Conservation (phyloP, 1,140 invertebrate species). For the Drosophila auraria region DNA sequence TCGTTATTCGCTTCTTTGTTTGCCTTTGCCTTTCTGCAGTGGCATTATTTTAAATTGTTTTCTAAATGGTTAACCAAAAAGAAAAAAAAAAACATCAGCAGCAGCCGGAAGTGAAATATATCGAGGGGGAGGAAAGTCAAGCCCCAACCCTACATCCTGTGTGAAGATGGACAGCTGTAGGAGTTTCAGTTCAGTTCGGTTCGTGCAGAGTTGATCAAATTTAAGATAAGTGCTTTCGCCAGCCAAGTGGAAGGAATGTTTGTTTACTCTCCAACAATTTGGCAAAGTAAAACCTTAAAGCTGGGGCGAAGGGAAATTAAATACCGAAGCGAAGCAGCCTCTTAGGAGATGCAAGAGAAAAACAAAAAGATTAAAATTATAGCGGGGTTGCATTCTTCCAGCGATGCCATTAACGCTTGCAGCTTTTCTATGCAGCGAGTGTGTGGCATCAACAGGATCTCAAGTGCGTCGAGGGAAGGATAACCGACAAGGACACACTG, state of each 20-base stretch:
- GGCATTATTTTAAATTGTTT: constrained; percentile 70
- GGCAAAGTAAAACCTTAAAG: constrained; percentile 36
- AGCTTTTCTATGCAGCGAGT: constrained; percentile 8
- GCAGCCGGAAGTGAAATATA: constrained; percentile 21
- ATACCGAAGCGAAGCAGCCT: neutral
- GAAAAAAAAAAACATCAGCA: constrained; percentile 3
- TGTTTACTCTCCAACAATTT: constrained; percentile 12
- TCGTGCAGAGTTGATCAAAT: constrained; percentile 34
- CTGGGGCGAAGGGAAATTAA: constrained; percentile 21
- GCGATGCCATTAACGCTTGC: constrained; percentile 31
- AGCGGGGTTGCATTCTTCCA: constrained; percentile 3
- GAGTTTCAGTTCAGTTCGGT: neutral
- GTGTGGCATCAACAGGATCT: constrained; percentile 31
- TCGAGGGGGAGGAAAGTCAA: constrained; percentile 8
- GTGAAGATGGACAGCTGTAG: constrained; percentile 55
- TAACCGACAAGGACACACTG: constrained; percentile 28
- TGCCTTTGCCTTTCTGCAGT: constrained; percentile 57
- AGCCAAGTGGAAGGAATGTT: constrained; percentile 48
- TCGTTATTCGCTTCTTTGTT: constrained; percentile 37
- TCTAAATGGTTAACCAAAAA: constrained; percentile 60
- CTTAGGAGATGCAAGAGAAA: constrained; percentile 9
- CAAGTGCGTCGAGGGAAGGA: constrained; percentile 27
- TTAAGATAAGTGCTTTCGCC: constrained; percentile 46
- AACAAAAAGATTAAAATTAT: constrained; percentile 47
- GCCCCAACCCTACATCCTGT: constrained; percentile 6